Base-by-base conservation (phyloP, 2,888 invertebrate species). In the Eristalis tenax region DNA sequence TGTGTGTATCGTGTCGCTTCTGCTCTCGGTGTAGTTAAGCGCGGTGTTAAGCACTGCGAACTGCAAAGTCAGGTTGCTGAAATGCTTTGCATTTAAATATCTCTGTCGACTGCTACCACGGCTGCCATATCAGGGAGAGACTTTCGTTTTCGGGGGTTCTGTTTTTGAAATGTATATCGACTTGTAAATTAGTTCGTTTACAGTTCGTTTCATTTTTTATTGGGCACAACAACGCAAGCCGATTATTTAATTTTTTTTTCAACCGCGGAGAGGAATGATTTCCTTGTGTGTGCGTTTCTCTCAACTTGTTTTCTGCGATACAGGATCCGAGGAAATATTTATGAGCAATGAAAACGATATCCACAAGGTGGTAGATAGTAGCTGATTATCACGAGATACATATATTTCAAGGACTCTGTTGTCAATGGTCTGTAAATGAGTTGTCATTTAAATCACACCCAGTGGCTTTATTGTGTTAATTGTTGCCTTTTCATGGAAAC, bases 121-220 rank as follows among this genome's bases (percentile, higher is more conserved):
- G 40, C 23, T 64, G 18, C n/a, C 22, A 6, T 18, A 59, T 63
- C 57, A 66, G 18, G 56, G 40, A 59, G 15, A n/a, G 32, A 13
- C 40, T 63, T 61, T 74, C 40, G 63, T 73, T 61, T 56, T 65
- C 5, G 70, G 74, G 61, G 61, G 56, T 79, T 78, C 70, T 64
- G 40, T 78, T 78, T 50, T 64, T 35, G 78, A 71, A 87, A 64
- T 82, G 70, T 65, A 80, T 73, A 87, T 76, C 79, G 80, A 83
- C 79, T 76, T 83, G 83, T 79, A 76, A 87, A 87, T 83, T 87
- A 83, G 79, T 79, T 76, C 79, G 64, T 83, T 83, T 79, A 79
- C 57, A 70, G 71, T 83, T 68, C 61, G 65, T 76, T 82, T 76
- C 71, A 23, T 79, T 77, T 76, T 76, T 77, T 77, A 74, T 82